Evolutionary conservation across 53 echinoderm and acorn worm species (phyloP).

Genomic region (Luidia sarsii): DNA sequence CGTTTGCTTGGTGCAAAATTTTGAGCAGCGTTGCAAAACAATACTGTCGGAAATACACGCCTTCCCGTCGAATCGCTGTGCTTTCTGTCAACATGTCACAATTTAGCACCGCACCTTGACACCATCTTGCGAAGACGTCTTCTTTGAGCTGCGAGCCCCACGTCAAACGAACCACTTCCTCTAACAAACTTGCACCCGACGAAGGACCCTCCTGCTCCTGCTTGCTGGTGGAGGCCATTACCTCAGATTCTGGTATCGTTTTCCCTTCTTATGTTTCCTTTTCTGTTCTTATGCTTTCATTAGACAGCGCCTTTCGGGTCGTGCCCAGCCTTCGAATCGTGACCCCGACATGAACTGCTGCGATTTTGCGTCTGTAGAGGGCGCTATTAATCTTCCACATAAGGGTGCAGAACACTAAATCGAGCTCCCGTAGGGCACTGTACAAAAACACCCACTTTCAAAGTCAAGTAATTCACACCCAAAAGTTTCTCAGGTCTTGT

Average conservation of each 20-base stretch:
- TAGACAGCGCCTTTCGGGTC: too few relatives aligned
- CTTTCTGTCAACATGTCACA: too few relatives aligned
- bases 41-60: constrained; percentile 38
- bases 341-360: too few relatives aligned
- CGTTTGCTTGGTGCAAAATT: background rate
- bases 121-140: constrained; percentile 93
- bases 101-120: constrained; percentile 78
- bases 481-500: too few relatives aligned
- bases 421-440: too few relatives aligned
- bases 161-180: constrained; percentile 71
- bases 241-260: background rate
- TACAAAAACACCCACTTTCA: too few relatives aligned
- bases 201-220: constrained; percentile 68
- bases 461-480: too few relatives aligned
- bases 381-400: too few relatives aligned
- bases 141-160: constrained; percentile 89
- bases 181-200: constrained; percentile 59
- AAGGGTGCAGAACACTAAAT: too few relatives aligned
- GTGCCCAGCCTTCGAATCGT: too few relatives aligned
- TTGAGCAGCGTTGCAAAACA: background rate
- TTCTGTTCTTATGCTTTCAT: too few relatives aligned
- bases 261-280: too few relatives aligned
- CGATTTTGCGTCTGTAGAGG: background rate
- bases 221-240: constrained; percentile 91
- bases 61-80: background rate